Base-by-base conservation (phyloP, 2,888 invertebrate genomes). In the Cryptosula pallasiana region DNA sequence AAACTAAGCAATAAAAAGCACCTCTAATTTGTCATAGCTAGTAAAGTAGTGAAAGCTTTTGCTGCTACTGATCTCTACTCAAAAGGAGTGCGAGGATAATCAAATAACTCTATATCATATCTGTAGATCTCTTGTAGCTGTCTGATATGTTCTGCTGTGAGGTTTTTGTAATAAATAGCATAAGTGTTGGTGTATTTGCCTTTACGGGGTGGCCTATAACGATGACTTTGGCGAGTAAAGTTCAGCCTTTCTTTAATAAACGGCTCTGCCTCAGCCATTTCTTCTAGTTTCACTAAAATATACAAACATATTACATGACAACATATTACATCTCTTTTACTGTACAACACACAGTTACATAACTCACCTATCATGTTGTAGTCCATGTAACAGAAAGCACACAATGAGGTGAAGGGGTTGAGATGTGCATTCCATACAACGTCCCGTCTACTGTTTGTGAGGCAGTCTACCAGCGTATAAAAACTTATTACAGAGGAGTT, bases 221-320 rank as follows among this genome's bases (percentile, higher is more conserved):
- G 45, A 5, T 13, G 45, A 13, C 20, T 20, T 45, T 5, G 5
- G 5, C 20, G 5, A 45, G 45, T 13, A 32, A 63, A 32, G 32
- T 63, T 63, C 9, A 63, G n/a, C 63, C 32, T 20, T 32, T 63
- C 32, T 16, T 29, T 27, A 5, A 63, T 16, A 63, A 29, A 63
- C 27, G 27, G 27, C 27, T 63, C 63, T 32, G 32, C 63, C 32
- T 63, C 9, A 32, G 20, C 63, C 63, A 63, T 63, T 32, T 63
- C 63, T 63, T 63, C 63, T 5, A 63, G 29, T 63, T 63, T 63
- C n/a, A 63, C 63, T 63, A 32, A 32, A 63, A 63, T 13, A 63
- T 5, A 45, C 45, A 45, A 45, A 20, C 5, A 45, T 45, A 45
- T n/a, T n/a, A n/a, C n/a, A n/a, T n/a, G n/a, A n/a, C n/a, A n/a